Conservation (phyloP, 2,797 vertebrate species). For the Myioborus melanocephalus region DNA sequence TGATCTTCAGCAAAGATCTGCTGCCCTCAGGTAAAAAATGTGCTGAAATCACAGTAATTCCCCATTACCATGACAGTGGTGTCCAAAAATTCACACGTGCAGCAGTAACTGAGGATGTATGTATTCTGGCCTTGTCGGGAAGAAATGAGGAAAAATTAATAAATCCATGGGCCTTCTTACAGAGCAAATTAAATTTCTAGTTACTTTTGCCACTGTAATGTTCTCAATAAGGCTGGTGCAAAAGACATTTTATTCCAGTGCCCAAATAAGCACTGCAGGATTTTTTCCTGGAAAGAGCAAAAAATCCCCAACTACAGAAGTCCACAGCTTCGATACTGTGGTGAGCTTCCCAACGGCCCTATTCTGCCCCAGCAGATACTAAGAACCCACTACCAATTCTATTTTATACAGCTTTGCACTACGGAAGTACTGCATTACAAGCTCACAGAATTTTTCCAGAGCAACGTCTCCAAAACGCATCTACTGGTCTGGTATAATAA, state of each 20-base stretch:
- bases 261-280: background rate
- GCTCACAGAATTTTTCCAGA: background rate
- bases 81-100: background rate
- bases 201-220: background rate
- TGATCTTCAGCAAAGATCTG: background rate
- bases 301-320: background rate
- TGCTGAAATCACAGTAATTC: background rate
- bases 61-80: background rate
- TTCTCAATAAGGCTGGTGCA: background rate
- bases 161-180: background rate
- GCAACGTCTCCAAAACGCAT: background rate
- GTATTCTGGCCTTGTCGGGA: background rate
- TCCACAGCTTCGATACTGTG: background rate
- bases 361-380: background rate
- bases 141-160: background rate
- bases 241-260: background rate
- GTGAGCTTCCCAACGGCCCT: background rate
- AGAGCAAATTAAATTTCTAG: background rate
- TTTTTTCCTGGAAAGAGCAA: background rate
- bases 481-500: rapidly evolving
- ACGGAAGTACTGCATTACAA: background rate
- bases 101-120: background rate
- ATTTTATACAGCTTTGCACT: background rate
- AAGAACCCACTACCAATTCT: background rate
- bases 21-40: background rate